Conservation (phyloP, 1,140 invertebrate species). For the Saccostrea echinata region DNA sequence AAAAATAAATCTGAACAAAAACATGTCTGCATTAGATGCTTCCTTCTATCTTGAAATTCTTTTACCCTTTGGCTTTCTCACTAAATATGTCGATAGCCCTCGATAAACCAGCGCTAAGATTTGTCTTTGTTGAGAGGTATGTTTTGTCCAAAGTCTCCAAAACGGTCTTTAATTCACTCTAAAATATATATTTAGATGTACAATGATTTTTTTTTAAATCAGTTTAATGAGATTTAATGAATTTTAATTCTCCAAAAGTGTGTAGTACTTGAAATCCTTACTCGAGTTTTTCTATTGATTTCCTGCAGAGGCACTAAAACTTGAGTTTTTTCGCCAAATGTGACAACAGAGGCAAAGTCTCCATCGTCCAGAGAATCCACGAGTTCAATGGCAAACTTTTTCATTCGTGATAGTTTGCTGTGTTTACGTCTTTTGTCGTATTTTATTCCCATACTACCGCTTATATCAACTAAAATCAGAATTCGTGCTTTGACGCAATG, state of each 20-base stretch:
- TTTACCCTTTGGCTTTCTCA: conserved; percentile 39
- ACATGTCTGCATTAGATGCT: too few relatives aligned
- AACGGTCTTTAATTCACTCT: conserved; percentile 41
- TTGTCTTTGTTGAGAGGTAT: conserved; percentile 58
- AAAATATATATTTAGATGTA: background rate
- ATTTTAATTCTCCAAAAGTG: background rate
- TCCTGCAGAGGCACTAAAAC: conserved; percentile 66
- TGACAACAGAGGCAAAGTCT: conserved; percentile 66
- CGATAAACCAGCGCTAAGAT: conserved; percentile 61
- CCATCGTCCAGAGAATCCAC: conserved; percentile 66
- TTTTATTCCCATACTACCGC: conserved; percentile 68
- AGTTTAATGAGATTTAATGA: background rate
- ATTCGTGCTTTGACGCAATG: conserved; percentile 57
- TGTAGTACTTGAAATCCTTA: conserved; percentile 46
- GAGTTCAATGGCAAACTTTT: conserved; percentile 65
- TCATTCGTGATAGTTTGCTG: conserved; percentile 63
- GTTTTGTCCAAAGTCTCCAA: conserved; percentile 59
- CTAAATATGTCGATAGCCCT: conserved; percentile 60
- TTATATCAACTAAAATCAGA: conserved; percentile 64
- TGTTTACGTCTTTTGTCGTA: conserved; percentile 52
- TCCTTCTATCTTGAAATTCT: background rate
- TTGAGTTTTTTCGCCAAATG: conserved; percentile 68
- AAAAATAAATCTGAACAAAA: too few relatives aligned
- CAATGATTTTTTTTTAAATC: too few relatives aligned
- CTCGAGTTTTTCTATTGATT: conserved; percentile 59